These are phyloP conservation scores for Peromyscus polionotus DNA, from an alignment of 2,113 vertebrate genomes.

Conservation along the genomic window DNA sequence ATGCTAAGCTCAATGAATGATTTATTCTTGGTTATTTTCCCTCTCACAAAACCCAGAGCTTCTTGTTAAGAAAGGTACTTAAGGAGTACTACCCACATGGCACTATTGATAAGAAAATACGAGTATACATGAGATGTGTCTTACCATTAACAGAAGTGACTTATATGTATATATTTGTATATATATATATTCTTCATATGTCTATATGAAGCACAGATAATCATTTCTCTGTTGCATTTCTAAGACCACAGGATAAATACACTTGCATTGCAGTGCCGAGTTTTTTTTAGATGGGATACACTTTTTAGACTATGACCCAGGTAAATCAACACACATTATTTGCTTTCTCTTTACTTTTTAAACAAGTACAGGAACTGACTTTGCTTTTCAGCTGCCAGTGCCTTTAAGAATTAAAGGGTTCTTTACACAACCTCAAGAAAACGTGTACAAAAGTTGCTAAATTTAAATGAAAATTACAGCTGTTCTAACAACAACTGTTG, in stretches of 20 bases:
- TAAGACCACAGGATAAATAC: not conserved
- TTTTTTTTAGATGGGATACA: not conserved
- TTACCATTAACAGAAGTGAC: slow-evolving; percentile 3
- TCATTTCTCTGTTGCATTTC: slow-evolving; percentile 10
- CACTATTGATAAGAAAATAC: not conserved
- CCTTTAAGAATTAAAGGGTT: slow-evolving; percentile 56
- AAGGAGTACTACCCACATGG: not conserved
- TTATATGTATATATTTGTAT: not conserved
- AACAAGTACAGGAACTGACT: slow-evolving; percentile 12
- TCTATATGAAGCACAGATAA: not conserved
- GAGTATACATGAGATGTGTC: not conserved
- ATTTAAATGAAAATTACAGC: slow-evolving; percentile 69
- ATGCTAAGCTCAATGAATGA: slow-evolving; percentile 4
- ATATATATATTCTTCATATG: not conserved
- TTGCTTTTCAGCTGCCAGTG: not conserved
- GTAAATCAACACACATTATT: not conserved
- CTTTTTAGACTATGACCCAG: not conserved
- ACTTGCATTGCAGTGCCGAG: not conserved
- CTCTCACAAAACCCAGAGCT: not conserved
- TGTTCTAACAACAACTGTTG: slow-evolving; percentile 34
- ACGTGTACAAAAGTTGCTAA: slow-evolving; percentile 55
- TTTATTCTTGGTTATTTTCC: slow-evolving; percentile 25
- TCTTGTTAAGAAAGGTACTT: not conserved
- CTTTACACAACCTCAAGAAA: slow-evolving; percentile 14
- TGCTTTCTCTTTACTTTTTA: slow-evolving; percentile 59